A percentile compares a stretch with the other conserved stretches of the same genome.
Evolutionary conservation across 1,140 invertebrate genomes (phyloP).

Genomic region (Anthonomus grandis): DNA sequence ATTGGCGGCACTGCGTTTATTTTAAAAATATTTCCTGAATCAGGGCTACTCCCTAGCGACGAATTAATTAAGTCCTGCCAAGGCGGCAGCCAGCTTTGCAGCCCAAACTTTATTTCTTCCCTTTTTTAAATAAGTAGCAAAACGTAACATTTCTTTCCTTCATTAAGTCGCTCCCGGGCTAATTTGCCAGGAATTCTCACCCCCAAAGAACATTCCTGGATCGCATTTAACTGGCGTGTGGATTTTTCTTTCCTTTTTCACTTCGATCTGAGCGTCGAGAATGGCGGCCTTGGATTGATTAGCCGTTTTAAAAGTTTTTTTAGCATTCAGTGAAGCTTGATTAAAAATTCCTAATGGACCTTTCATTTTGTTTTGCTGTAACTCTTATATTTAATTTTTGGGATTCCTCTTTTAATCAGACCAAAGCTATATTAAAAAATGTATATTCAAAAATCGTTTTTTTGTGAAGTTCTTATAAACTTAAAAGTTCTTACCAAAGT

Average conservation of each 20-base stretch:
- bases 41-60: conserved; percentile 37
- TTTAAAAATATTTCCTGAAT: conserved; percentile 41
- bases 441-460: no score
- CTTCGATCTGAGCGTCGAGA: conserved; percentile 21
- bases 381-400: conserved; percentile 21
- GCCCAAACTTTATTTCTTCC: conserved; percentile 23
- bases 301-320: conserved; percentile 30
- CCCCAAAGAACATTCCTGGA: conserved; percentile 45
- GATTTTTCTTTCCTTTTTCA: conserved; percentile 29
- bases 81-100: conserved; percentile 15
- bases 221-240: conserved; percentile 38
- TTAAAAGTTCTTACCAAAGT: no score
- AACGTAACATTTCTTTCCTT: conserved; percentile 46
- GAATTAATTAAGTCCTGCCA: conserved; percentile 45
- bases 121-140: conserved; percentile 44
- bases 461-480: no score
- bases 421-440: conserved; percentile 9
- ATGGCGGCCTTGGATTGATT: conserved; percentile 33
- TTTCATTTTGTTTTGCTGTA: conserved; percentile 13
- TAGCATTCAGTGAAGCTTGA: conserved; percentile 25
- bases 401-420: conserved; percentile 8
- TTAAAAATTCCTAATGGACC: conserved; percentile 36
- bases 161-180: conserved; percentile 46
- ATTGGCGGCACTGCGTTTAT: conserved; percentile 40
- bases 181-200: conserved; percentile 47